A percentile compares a stretch with the other conserved stretches of the same genome.
These are phyloP conservation scores for Agrochola macilenta DNA, from an alignment of 2,888 invertebrate species.

Conservation along the genomic window DNA sequence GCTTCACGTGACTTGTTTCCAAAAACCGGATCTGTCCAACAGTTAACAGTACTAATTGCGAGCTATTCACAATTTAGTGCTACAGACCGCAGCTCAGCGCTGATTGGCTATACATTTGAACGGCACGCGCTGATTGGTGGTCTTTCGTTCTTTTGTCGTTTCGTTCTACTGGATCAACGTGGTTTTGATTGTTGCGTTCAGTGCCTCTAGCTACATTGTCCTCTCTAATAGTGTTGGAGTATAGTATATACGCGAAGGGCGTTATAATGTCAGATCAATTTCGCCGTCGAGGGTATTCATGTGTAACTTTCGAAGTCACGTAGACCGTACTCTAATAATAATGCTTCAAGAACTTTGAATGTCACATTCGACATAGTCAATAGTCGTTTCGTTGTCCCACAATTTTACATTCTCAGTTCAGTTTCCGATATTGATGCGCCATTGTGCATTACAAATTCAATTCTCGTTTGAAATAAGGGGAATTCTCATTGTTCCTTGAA, in stretches of 20 bases:
- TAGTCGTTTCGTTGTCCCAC: background rate
- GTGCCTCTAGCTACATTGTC: background rate
- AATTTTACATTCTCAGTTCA: constrained; percentile 24
- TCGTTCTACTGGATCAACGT: constrained; percentile 47
- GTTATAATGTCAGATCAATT: constrained; percentile 23
- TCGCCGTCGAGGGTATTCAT: background rate
- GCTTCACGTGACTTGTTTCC: constrained; percentile 53
- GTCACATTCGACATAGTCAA: constrained; percentile 17
- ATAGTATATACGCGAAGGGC: background rate
- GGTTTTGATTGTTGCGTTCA: constrained; percentile 52
- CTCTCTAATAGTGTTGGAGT: background rate
- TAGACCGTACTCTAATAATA: constrained; percentile 3
- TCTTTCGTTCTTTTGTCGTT: constrained; percentile 70
- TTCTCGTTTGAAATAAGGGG: constrained; percentile 31
- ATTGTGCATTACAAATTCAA: constrained; percentile 40
- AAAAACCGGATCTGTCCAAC: constrained; percentile 53
- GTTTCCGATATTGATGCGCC: constrained; percentile 10
- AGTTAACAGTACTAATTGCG: constrained; percentile 77
- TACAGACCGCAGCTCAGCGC: constrained; percentile 68
- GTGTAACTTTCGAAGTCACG: constrained; percentile 20
- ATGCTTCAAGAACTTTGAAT: constrained; percentile 9
- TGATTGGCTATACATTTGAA: constrained; percentile 83
- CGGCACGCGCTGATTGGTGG: constrained; percentile 76
- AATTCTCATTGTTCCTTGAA: constrained; percentile 30
- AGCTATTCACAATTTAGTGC: constrained; percentile 77